These are phyloP conservation scores for Pteronura brasiliensis DNA, from an alignment of 2,113 vertebrate genomes.

Conservation along the genomic window DNA sequence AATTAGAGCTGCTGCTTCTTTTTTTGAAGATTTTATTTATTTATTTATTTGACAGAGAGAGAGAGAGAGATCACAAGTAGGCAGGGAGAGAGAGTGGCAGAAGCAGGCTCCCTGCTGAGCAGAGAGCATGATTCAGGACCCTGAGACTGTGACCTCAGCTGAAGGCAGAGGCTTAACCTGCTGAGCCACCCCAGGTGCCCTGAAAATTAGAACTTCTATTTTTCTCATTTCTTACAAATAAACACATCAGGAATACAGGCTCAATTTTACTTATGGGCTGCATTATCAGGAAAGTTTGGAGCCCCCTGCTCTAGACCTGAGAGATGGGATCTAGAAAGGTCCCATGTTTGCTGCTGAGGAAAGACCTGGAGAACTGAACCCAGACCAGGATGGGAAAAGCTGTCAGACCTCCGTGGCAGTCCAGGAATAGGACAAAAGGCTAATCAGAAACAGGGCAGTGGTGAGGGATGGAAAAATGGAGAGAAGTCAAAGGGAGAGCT, in stretches of 20 bases:
- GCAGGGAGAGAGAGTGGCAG: too few relatives aligned
- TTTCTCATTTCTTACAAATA: background rate
- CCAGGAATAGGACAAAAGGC: background rate
- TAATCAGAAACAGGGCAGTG: background rate
- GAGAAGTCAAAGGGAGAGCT: background rate
- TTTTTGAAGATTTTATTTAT: too few relatives aligned
- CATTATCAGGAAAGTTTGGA: background rate
- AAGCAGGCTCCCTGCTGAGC: too few relatives aligned
- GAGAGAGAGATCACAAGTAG: too few relatives aligned
- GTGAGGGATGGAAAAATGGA: rapidly evolving
- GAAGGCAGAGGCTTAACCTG: too few relatives aligned
- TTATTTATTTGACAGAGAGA: too few relatives aligned
- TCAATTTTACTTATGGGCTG: background rate
- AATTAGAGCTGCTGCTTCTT: background rate
- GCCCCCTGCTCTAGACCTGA: background rate
- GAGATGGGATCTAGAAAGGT: background rate
- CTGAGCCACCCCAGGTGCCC: too few relatives aligned
- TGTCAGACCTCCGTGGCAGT: background rate
- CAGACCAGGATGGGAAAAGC: background rate
- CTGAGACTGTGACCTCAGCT: too few relatives aligned
- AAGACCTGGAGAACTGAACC: background rate
- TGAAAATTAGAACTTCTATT: background rate
- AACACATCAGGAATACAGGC: background rate
- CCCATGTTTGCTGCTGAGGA: background rate
- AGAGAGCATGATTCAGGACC: too few relatives aligned